phyloP scores from a whole-genome alignment of 2,888 invertebrate genomes.

The Aspidiotus rigidus region DNA sequence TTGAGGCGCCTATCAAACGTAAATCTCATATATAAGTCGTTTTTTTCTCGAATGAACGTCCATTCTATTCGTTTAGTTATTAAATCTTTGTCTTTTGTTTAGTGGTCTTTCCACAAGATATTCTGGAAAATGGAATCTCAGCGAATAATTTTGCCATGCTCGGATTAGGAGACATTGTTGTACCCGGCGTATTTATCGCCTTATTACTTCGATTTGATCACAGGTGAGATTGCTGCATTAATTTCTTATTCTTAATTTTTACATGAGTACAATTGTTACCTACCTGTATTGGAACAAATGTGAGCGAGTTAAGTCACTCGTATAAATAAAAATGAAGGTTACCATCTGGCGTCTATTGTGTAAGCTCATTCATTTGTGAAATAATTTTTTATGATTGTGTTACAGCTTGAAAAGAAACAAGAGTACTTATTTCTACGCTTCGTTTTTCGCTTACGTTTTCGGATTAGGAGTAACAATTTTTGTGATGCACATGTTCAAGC shows the following conservation, averaged over 20 bases:
- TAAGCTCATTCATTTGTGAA: not conserved
- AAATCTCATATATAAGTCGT: constrained; percentile 43
- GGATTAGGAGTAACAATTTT: constrained; percentile 89
- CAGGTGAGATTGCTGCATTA: constrained; percentile 43
- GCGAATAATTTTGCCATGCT: constrained; percentile 97
- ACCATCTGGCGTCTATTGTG: not conserved
- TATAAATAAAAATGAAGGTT: not conserved
- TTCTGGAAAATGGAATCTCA: constrained; percentile 80
- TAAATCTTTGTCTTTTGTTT: constrained; percentile 41
- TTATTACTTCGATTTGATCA: constrained; percentile 89
- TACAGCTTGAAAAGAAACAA: constrained; percentile 67
- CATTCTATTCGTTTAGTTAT: not conserved
- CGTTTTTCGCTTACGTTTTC: constrained; percentile 84
- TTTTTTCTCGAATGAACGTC: too few species aligned
- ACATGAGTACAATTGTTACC: not conserved
- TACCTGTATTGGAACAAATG: not conserved
- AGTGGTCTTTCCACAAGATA: constrained; percentile 98
- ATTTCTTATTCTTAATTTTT: constrained; percentile 17
- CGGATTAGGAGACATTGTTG: constrained; percentile 96
- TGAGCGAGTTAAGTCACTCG: not conserved
- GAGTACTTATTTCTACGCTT: constrained; percentile 78
- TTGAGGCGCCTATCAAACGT: constrained; percentile 98
- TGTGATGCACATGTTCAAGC: constrained; percentile 97
- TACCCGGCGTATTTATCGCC: constrained; percentile 98
- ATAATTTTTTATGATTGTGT: constrained; percentile 29